Evolutionary conservation across 2,888 invertebrate species (phyloP).

Genomic region (Eupithecia inturbata): DNA sequence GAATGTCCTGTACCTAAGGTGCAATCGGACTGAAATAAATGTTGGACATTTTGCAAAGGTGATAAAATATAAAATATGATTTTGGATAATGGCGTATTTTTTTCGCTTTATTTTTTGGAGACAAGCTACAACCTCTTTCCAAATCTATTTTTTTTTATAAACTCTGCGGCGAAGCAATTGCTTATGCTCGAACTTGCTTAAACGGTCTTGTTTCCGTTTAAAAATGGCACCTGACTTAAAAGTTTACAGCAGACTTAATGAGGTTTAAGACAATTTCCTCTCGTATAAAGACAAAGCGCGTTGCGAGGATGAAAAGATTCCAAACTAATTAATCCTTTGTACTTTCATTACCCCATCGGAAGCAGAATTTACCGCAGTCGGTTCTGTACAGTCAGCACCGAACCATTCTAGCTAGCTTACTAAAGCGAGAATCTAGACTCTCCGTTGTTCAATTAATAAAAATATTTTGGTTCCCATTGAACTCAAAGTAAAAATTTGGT

Average conservation of each 20-base stretch:
- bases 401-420: neutral
- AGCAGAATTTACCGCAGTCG: slow-evolving; percentile 18
- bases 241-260: slow-evolving; percentile 8
- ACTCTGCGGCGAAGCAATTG: neutral
- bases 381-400: neutral
- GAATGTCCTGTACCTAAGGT: too few species aligned
- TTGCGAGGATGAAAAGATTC: slow-evolving; percentile 51
- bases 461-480: too few species aligned
- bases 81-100: too few species aligned
- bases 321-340: slow-evolving; percentile 57
- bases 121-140: neutral
- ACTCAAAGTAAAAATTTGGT: too few species aligned
- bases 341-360: slow-evolving; percentile 47
- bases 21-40: too few species aligned
- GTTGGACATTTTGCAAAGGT: too few species aligned
- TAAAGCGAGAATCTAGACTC: neutral
- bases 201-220: slow-evolving; percentile 4
- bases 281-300: slow-evolving; percentile 47
- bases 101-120: too few species aligned
- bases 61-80: too few species aligned
- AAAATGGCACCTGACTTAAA: slow-evolving; percentile 12
- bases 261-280: slow-evolving; percentile 44
- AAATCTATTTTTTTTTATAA: neutral
- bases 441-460: too few species aligned
- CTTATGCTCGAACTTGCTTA: neutral